A percentile compares a stretch with the other conserved stretches of the same genome.
Evolutionary conservation across 1,140 invertebrate genomes (phyloP).

Genomic region (Andricus grossulariae): DNA sequence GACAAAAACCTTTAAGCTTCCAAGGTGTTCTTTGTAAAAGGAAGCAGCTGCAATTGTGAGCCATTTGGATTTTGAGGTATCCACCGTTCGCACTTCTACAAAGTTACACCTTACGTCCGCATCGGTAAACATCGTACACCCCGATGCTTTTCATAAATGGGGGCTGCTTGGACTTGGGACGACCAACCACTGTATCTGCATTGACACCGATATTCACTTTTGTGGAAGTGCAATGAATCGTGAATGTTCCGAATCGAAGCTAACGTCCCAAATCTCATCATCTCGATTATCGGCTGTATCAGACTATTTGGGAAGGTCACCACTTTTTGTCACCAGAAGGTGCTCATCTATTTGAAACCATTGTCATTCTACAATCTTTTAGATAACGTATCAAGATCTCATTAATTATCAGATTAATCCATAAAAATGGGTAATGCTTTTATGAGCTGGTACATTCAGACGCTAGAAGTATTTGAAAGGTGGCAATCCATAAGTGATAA

Average conservation of each 20-base stretch:
- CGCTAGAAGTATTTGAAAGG: no score
- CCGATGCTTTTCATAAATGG: constrained; percentile 33
- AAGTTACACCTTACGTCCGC: constrained; percentile 38
- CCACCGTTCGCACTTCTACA: constrained; percentile 37
- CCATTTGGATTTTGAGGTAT: constrained; percentile 35
- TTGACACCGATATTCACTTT: constrained; percentile 21
- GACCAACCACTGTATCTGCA: constrained; percentile 11
- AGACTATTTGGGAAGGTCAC: no score
- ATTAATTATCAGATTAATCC: no score
- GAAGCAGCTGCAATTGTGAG: constrained; percentile 41
- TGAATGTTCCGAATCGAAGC: constrained; percentile 7
- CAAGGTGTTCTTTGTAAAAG: constrained; percentile 35
- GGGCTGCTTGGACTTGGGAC: background rate
- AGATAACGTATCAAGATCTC: no score
- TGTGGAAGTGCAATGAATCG: constrained; percentile 17
- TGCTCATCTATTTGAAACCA: no score
- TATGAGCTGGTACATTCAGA: no score
- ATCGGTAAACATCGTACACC: constrained; percentile 38
- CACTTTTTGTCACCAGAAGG: no score
- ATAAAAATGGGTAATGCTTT: no score
- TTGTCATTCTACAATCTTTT: no score
- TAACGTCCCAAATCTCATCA: constrained; percentile 19
- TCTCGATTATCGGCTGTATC: background rate
- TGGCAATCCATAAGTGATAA: no score
- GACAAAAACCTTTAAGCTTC: constrained; percentile 43